Evolutionary conservation across 2,888 invertebrate species (phyloP).

Genomic region (Ennomos quercinarius): DNA sequence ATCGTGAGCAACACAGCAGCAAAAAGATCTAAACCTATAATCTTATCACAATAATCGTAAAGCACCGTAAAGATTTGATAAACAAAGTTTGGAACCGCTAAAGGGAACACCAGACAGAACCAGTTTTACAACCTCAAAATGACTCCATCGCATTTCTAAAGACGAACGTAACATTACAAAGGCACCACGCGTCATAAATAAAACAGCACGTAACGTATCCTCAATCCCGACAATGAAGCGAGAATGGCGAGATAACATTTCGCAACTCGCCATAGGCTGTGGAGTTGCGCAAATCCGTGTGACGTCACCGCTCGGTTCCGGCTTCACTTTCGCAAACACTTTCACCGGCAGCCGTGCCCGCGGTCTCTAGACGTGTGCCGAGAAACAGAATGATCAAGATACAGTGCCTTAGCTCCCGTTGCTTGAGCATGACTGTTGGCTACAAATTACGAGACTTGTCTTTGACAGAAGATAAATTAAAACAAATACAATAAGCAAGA

Average conservation of each 20-base stretch:
- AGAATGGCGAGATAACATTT: conserved; percentile 63
- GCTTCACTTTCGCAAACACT: conserved; percentile 84
- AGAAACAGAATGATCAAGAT: conserved; percentile 11
- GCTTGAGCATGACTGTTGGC: background rate
- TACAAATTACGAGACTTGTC: no score
- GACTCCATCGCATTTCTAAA: conserved; percentile 20
- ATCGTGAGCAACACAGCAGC: background rate
- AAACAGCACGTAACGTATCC: conserved; percentile 53
- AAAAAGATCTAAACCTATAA: background rate
- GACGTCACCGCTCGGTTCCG: conserved; percentile 80
- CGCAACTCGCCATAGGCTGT: conserved; percentile 69
- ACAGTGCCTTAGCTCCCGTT: conserved; percentile 10
- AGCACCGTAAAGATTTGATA: background rate
- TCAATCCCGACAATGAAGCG: conserved; percentile 60
- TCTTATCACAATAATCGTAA: no score
- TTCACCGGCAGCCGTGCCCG: conserved; percentile 70
- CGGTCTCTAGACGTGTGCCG: conserved; percentile 49
- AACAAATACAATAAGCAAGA: no score
- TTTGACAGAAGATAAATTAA: no score
- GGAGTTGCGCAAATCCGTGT: conserved; percentile 78
- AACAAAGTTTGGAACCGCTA: conserved; percentile 1
- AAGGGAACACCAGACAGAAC: conserved; percentile 11
- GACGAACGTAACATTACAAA: conserved; percentile 38
- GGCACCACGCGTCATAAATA: conserved; percentile 34
- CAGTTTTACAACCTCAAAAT: conserved; percentile 11